Conservation (phyloP, 2,113 vertebrate genomes). For the Aegithalos caudatus region DNA sequence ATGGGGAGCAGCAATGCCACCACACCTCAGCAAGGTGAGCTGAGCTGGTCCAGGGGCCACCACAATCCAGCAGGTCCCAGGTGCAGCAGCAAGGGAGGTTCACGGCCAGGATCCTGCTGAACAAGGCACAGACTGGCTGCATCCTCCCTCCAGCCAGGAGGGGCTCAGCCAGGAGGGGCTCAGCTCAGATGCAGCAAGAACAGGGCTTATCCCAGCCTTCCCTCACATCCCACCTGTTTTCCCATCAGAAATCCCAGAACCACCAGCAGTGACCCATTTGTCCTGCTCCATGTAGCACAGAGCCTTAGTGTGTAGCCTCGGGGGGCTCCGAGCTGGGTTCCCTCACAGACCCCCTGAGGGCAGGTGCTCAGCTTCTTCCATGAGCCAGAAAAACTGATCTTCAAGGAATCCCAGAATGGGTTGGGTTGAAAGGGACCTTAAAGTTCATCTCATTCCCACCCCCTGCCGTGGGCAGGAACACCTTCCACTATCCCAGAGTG, state of each 20-base stretch:
- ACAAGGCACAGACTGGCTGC: background rate
- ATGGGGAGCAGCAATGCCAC: background rate
- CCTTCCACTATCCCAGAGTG: rapidly evolving
- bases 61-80: background rate
- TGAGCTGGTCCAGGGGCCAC: background rate
- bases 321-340: background rate
- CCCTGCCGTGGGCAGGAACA: background rate
- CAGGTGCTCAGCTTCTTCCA: background rate
- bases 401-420: background rate
- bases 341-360: background rate
- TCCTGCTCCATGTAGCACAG: background rate
- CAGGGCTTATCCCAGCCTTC: background rate
- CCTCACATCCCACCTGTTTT: background rate
- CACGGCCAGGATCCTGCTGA: background rate
- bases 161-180: background rate
- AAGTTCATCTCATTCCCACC: background rate
- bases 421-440: background rate
- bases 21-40: background rate
- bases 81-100: background rate
- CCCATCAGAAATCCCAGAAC: background rate
- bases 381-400: background rate
- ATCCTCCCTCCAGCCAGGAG: background rate
- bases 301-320: background rate
- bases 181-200: background rate
- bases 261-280: background rate